Evolutionary conservation across 2,113 vertebrate species (phyloP), one percentile per base, ranked within the genome.

Genomic region (Phaethon lepturus): DNA sequence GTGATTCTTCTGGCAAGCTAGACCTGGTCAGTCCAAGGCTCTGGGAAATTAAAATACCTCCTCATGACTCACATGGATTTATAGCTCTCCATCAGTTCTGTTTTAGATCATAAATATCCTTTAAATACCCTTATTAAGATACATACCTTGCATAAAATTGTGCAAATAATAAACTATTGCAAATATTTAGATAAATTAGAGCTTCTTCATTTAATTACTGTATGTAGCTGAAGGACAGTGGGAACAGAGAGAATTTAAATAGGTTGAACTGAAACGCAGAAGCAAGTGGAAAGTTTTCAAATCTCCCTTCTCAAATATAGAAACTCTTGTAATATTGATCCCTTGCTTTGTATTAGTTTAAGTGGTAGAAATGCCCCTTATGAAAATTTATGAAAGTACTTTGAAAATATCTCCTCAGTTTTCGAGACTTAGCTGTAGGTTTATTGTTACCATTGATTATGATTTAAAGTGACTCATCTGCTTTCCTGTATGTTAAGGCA

Each of bases 401-500:
- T 77, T 56, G 79, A 73, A 86, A 86, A 55, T 62, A 49, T 15
- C 50, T 78, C 44, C 86, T 88, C 33, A 17, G 26, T 83, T 90
- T 86, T 93, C 80, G 79, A 53, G 74, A 50, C n/a, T 85, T 53
- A 88, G 63, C 76, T 76, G n/a, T 60, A 50, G 78, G 81, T 49
- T 97, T 96, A 76, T 92, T 94, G 67, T 91, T 94, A 38, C 67
- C 81, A 63, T 47, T 86, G 88, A 86, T 94, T 91, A 19, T 42
- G 58, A 92, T 92, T 86, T 87, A 18, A 85, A 86, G 52, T 89
- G 83, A 76, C 26, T 90, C 73, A 55, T 90, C 78, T 69, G 31
- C 55, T 81, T 82, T 83, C 45, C 50, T 86, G 35, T 91, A 35
- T 58, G 90, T 78, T 87, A 86, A 88, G 45, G 90, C 69, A 74